These are phyloP conservation scores for Lepas anatifera DNA, from an alignment of 2,888 invertebrate species.

Conservation along the genomic window DNA sequence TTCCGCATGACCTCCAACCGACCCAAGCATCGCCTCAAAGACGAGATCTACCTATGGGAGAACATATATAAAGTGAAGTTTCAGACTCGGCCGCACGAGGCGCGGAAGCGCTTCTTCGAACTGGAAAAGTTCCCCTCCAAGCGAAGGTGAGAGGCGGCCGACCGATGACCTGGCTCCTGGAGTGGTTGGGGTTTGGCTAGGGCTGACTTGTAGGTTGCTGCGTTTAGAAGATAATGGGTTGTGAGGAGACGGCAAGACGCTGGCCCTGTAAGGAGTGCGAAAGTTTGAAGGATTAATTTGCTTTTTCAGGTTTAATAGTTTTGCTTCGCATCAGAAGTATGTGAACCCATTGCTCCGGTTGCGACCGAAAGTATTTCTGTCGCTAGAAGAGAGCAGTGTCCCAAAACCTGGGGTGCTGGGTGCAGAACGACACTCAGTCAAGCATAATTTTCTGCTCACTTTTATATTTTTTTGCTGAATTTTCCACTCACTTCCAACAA, in stretches of 20 bases:
- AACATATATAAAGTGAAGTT: constrained; percentile 51
- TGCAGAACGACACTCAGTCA: too few species aligned
- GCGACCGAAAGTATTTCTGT: too few species aligned
- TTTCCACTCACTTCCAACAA: too few species aligned
- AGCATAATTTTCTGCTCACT: too few species aligned
- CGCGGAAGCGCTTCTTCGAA: constrained; percentile 51
- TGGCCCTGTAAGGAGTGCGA: neutral
- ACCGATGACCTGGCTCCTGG: too few species aligned
- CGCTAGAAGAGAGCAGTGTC: too few species aligned
- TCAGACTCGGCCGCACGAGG: constrained; percentile 54
- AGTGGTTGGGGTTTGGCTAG: neutral
- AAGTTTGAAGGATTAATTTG: neutral
- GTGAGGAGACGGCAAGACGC: neutral
- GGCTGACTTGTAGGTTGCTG: neutral
- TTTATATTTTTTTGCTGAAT: too few species aligned
- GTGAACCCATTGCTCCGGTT: too few species aligned
- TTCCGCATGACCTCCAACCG: constrained; percentile 57
- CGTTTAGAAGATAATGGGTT: neutral
- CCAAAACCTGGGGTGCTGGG: too few species aligned
- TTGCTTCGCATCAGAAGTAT: neutral
- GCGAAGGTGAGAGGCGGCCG: neutral
- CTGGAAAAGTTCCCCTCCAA: neutral
- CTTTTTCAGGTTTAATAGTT: neutral
- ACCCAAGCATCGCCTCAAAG: constrained; percentile 45
- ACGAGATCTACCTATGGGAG: constrained; percentile 71